Evolutionary conservation across 2,888 invertebrate species (phyloP).

Genomic region (Metacarcinus magister): DNA sequence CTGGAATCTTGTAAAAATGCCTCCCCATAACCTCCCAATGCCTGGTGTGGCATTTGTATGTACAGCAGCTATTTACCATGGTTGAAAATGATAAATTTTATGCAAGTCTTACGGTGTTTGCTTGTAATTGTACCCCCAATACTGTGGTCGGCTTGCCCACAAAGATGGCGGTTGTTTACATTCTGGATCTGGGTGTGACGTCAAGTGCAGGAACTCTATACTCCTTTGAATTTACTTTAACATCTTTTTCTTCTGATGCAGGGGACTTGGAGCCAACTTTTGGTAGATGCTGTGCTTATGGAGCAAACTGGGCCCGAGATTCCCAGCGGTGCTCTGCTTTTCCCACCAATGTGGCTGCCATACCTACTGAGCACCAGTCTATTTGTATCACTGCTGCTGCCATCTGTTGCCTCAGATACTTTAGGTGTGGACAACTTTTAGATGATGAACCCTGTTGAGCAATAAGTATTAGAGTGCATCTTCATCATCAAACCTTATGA

Average conservation of each 20-base stretch:
- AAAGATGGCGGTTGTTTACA: too few relatives aligned
- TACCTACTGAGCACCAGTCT: conserved; percentile 87
- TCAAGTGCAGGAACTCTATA: too few relatives aligned
- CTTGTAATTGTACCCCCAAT: too few relatives aligned
- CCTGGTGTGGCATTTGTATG: too few relatives aligned
- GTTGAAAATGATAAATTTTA: too few relatives aligned
- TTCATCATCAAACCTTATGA: too few relatives aligned
- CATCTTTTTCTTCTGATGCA: conserved; percentile 57
- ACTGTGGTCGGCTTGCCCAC: too few relatives aligned
- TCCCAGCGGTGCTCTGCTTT: conserved; percentile 86
- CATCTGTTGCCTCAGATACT: conserved; percentile 88
- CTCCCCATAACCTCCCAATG: too few relatives aligned
- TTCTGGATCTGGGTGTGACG: too few relatives aligned
- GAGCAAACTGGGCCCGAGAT: conserved; percentile 86
- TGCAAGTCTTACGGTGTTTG: too few relatives aligned
- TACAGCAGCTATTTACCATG: too few relatives aligned
- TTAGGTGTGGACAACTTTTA: conserved; percentile 84
- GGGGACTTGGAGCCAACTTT: conserved; percentile 83
- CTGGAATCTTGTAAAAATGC: too few relatives aligned
- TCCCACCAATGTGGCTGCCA: conserved; percentile 86
- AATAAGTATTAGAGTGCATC: neutral
- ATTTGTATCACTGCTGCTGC: conserved; percentile 88
- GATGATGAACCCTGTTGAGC: neutral
- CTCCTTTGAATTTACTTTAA: neutral
- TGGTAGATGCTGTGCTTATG: conserved; percentile 86